Base-by-base conservation (phyloP, 2,888 invertebrate genomes). In the Agrypnus murinus region DNA sequence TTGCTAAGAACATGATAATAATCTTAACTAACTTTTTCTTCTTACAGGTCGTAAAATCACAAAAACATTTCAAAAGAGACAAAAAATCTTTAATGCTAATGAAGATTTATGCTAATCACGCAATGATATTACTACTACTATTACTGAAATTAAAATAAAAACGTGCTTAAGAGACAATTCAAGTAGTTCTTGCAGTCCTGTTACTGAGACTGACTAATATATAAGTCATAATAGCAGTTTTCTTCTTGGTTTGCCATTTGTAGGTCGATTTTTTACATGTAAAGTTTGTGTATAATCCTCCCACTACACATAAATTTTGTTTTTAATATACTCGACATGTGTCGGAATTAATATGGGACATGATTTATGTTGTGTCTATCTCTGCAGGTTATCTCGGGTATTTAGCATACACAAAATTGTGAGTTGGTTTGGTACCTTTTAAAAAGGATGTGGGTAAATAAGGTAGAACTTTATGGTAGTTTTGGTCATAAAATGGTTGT, bases 311-410 rank as follows among this genome's bases (percentile, higher is more conserved):
- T 55, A 60, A 43, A 36, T 38, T 68, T 69, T 68, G 36, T 69
- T 66, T 46, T 50, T 53, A 55, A 68, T 60, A 58, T 17, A 48
- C 25, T 48, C 9, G 43, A 14, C 66, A 66, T 60, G 60, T 60
- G 59, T 72, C 74, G 70, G 72, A 75, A 77, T 77, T 75, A 74
- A 73, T 75, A 74, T 72, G 48, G 46, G 55, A 62, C 15, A 46
- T 76, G 75, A 77, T 75, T 77, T 74, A 75, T 73, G 60, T 63
- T 50, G 75, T 74, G 75, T 69, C 60, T 60, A 32, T 6, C 46
- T 48, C 66, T 36, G 59, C 66, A 40, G 46, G 59, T 58, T 48
- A 31, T 59, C 55, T 14, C n/a, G n/a, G n/a, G n/a, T 55, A 65
- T 65, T 53, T 65, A 43, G 40, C 19, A 55, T 55, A 25, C 15